Evolutionary conservation across 2,888 invertebrate species (phyloP).

Genomic region (Tridacna gigas): DNA sequence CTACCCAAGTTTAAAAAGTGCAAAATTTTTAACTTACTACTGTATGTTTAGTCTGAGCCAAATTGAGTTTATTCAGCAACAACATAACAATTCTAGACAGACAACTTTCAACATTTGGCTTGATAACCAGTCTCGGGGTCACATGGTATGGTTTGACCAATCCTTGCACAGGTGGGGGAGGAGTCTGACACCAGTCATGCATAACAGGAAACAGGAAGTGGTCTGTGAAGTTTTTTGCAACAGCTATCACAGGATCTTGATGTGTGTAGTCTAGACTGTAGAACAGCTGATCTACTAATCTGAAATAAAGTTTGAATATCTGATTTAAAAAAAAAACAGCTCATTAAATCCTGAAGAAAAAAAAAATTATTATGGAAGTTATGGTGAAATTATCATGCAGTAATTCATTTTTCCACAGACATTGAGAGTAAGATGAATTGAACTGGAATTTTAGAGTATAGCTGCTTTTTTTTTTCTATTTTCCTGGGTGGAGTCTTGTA

Average conservation of each 20-base stretch:
- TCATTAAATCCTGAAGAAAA: no score
- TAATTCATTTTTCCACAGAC: no score
- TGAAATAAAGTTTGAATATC: conserved; percentile 62
- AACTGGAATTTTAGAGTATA: no score
- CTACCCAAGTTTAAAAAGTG: no score
- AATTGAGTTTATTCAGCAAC: conserved; percentile 87
- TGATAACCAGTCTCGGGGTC: conserved; percentile 64
- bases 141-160: conserved; percentile 85
- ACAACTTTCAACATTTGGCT: conserved; percentile 85
- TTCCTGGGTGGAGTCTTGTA: no score
- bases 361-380: no score
- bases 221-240: conserved; percentile 85
- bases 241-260: conserved; percentile 87
- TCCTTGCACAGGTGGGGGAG: conserved; percentile 86
- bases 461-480: no score
- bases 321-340: no score
- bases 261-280: conserved; percentile 85
- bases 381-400: no score
- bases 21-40: conserved; percentile 86
- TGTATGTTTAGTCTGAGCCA: conserved; percentile 89
- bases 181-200: conserved; percentile 81
- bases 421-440: no score
- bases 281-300: conserved; percentile 84
- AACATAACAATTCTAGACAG: conserved; percentile 87
- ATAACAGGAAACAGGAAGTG: conserved; percentile 81